phyloP scores from a whole-genome alignment of 2,888 invertebrate species.

The Philereme transversata region DNA sequence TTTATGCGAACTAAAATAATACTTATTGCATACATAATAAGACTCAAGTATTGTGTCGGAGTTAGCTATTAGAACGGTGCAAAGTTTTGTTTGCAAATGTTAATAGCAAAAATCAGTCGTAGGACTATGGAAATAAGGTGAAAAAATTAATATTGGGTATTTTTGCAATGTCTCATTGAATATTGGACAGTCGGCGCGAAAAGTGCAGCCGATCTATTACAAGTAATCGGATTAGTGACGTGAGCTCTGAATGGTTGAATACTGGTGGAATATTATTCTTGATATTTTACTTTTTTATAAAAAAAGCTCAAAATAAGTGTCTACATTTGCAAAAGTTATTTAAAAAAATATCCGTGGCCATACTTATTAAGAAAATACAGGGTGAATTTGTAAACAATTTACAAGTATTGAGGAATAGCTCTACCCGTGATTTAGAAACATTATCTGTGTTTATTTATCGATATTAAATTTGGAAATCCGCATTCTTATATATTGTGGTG shows the following conservation, averaged over 20 bases:
- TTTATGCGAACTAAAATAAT: slow-evolving; percentile 23
- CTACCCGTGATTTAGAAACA: too few relatives aligned
- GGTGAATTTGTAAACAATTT: too few relatives aligned
- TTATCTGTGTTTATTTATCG: too few relatives aligned
- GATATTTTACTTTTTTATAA: slow-evolving; percentile 10
- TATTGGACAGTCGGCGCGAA: slow-evolving; percentile 46
- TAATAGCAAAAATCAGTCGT: slow-evolving; percentile 5
- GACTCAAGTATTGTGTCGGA: neutral
- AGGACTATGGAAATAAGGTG: neutral
- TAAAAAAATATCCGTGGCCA: too few relatives aligned
- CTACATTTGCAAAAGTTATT: too few relatives aligned
- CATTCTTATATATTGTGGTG: too few relatives aligned
- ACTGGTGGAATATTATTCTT: slow-evolving; percentile 30
- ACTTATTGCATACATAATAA: slow-evolving; percentile 6
- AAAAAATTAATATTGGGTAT: neutral
- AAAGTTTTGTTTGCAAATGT: neutral
- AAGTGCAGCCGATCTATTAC: slow-evolving; percentile 75
- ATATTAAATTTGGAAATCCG: too few relatives aligned
- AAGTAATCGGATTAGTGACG: slow-evolving; percentile 73
- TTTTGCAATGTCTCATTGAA: slow-evolving; percentile 3
- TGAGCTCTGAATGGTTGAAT: slow-evolving; percentile 59
- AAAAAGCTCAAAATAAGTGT: slow-evolving; percentile 1
- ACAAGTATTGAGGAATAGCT: too few relatives aligned
- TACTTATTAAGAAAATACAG: too few relatives aligned
- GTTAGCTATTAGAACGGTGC: neutral